phyloP scores from a whole-genome alignment of 2,797 vertebrate species.

The Ficedula albicollis region DNA sequence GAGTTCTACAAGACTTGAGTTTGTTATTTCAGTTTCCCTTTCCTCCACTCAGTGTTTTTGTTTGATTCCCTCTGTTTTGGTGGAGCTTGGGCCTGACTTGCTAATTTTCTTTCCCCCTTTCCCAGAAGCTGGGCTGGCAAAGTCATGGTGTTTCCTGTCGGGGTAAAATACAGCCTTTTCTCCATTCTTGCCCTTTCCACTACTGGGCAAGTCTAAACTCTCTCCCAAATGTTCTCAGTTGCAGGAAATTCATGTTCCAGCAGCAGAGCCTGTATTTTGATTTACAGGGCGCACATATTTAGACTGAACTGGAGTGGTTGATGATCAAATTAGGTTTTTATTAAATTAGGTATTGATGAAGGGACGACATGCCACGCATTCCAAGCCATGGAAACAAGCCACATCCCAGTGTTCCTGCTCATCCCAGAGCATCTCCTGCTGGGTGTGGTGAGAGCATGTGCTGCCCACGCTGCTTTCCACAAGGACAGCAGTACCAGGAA shows the following conservation, averaged over 20 bases:
- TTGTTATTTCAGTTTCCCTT: not conserved
- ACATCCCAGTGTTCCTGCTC: not conserved
- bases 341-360: not conserved
- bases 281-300: not conserved
- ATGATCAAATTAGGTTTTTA: not conserved
- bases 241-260: not conserved
- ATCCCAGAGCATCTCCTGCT: not conserved
- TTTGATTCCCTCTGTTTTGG: not conserved
- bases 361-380: not conserved
- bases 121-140: not conserved
- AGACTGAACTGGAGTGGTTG: not conserved
- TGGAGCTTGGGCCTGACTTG: not conserved
- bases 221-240: not conserved
- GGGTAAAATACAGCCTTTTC: not conserved
- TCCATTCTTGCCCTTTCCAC: not conserved
- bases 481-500: fast-evolving
- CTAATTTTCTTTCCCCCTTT: not conserved
- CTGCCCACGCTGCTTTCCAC: not conserved
- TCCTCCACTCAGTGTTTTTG: not conserved
- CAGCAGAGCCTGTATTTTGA: not conserved
- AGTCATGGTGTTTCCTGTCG: not conserved
- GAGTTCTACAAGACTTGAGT: not conserved
- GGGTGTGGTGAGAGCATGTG: not conserved
- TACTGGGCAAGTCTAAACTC: not conserved
- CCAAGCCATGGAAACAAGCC: not conserved